Evolutionary conservation across 1,140 invertebrate species (phyloP), one percentile per base, ranked within the genome.

Genomic region (Adelges cooleyi): DNA sequence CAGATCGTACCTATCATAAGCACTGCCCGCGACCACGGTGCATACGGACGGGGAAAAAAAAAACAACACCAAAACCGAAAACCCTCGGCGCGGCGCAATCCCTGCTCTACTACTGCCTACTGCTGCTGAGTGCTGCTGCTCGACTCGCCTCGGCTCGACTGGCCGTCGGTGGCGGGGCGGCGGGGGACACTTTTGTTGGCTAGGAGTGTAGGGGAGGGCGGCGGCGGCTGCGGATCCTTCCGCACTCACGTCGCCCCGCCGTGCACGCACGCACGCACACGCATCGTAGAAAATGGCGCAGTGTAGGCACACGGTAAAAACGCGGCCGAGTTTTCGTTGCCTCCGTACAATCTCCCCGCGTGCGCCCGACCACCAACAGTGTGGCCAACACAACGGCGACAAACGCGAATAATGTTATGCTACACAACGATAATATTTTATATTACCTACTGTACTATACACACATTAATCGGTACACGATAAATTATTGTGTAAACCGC

Each of bases 1-100:
- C 51, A 53, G 51, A 44, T 56, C 53, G 18, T 56, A 56, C 44
- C 38, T n/a, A n/a, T n/a, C n/a, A n/a, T n/a, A n/a, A n/a, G 27
- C 18, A 27, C 40, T 59, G 25, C 18, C 53, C 53, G 53, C 42
- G 42, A 56, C 38, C 53, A 56, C 53, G 53, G 53, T 42, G 38
- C 20, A 56, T n/a, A n/a, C n/a, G n/a, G n/a, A n/a, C n/a, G n/a
- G n/a, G n/a, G n/a, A n/a, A n/a, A n/a, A n/a, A n/a, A n/a, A n/a
- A n/a, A 56, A 56, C 40, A 56, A 46, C 40, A 59, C 22, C 42
- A 59, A 59, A 59, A 13, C 38, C 10, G 27, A 59, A 13, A 44
- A 59, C 54, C 40, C 54, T 44, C 22, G 9, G n/a, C 54, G 22
- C 18, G 27, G 40, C 23, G 53, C 23, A 17, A 23, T 59, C 54